Conservation (phyloP, 2,797 vertebrate genomes). For the Chiloscyllium punctatum region DNA sequence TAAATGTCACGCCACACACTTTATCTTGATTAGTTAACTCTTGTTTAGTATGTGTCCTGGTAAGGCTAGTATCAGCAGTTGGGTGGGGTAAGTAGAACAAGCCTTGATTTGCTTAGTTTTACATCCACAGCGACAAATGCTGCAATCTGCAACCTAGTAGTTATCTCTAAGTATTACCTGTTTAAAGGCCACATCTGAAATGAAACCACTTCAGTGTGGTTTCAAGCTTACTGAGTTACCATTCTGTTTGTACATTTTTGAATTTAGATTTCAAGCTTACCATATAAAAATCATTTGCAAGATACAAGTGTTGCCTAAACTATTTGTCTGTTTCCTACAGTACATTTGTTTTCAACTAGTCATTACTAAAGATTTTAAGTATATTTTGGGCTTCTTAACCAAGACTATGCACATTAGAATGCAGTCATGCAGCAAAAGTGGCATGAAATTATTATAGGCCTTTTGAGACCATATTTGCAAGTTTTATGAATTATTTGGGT, state of each 20-base stretch:
- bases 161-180: not conserved
- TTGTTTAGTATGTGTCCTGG: not conserved
- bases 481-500: not conserved
- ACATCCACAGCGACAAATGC: not conserved
- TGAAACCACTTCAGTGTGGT: not conserved
- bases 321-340: not conserved
- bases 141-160: not conserved
- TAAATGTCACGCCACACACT: not conserved
- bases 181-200: not conserved
- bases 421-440: not conserved
- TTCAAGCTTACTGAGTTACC: not conserved
- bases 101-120: too few relatives aligned
- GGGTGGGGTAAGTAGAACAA: too few relatives aligned
- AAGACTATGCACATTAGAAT: not conserved
- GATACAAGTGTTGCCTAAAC: not conserved
- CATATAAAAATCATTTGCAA: not conserved
- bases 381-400: not conserved
- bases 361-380: not conserved
- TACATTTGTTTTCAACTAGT: not conserved
- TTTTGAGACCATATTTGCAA: not conserved
- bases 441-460: not conserved
- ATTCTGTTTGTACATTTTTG: not conserved
- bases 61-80: not conserved
- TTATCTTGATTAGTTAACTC: not conserved
- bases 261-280: not conserved